Evolutionary conservation across 2,113 vertebrate species (phyloP).

Genomic region (Mormyrus iriodes): DNA sequence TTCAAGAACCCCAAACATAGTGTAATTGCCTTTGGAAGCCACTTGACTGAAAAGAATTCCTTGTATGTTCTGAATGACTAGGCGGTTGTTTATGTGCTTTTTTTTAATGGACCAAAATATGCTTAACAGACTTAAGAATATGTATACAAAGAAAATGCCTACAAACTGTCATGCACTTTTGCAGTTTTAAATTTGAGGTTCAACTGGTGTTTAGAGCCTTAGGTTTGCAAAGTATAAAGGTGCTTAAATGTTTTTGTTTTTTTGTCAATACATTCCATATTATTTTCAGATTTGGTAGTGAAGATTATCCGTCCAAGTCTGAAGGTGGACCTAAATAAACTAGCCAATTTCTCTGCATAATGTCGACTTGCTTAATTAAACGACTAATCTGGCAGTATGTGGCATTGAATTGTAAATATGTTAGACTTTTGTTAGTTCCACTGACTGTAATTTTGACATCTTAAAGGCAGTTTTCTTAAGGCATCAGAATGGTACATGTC

Average conservation of each 20-base stretch:
- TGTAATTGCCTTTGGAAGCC: background rate
- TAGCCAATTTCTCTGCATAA: background rate
- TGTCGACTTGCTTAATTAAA: background rate
- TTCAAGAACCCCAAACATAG: background rate
- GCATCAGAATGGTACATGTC: background rate
- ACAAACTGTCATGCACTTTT: background rate
- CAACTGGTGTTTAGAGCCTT: background rate
- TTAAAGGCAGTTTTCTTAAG: background rate
- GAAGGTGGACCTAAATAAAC: background rate
- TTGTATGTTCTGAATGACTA: background rate
- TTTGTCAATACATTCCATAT: background rate
- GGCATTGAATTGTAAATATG: background rate
- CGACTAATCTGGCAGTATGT: background rate
- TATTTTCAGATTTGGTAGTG: background rate
- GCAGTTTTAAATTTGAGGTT: background rate
- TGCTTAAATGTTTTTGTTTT: background rate
- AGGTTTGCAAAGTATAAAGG: background rate
- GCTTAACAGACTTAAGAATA: background rate
- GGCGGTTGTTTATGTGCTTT: background rate
- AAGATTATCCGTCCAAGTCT: background rate
- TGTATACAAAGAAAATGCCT: background rate
- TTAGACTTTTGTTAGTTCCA: background rate
- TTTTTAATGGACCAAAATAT: conserved; percentile 8
- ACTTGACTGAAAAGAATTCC: conserved; percentile 18
- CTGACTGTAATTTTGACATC: background rate